Evolutionary conservation across 2,888 invertebrate genomes (phyloP), one percentile per base, ranked within the genome.

Genomic region (Drosophila basisetae): DNA sequence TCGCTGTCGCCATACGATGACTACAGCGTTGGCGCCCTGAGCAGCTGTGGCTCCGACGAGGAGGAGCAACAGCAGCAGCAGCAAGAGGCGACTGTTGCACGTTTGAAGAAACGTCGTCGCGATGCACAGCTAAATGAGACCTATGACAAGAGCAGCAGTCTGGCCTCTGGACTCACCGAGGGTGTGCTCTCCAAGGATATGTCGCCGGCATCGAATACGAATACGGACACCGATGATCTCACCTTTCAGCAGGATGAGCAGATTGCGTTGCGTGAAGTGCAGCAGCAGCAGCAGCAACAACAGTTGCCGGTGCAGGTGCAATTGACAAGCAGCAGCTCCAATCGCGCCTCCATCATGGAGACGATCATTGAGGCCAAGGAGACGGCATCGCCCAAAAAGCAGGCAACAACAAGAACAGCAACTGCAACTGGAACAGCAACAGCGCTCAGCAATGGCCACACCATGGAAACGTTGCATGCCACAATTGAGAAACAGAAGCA

Each of bases 301-400:
- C 47, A 47, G 47, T 0, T 47, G 25, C 47, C 47, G 35, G 33
- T 50, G 47, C 47, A 47, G 71, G 37, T 86, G 25, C 88, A 87
- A 52, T 61, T 90, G 0, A 91, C 90, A 47, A 25, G 47, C 56
- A 87, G 90, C 56, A 80, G 90, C 59, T 91, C 91, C 9, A 88
- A 90, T 52, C 91, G 92, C n/a, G 91, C 92, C 28, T 91, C 91
- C 52, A 90, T 92, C 6, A 93, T 93, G 94, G 93, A 93, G 73
- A 93, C 93, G 4, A 94, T 94, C n/a, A 91, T 93, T 37, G 94
- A 94, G 80, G 88, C 93, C 31, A 93, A 93, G 78, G 94, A 94
- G 78, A 93, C 92, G 7, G 85, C 92, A 3, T 93, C 93, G 39
- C 93, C 93, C 11, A 93, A 93, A 68, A 93, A 93, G 73, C 79